Evolutionary conservation across 2,797 vertebrate genomes (phyloP).

Genomic region (Macropodus opercularis): DNA sequence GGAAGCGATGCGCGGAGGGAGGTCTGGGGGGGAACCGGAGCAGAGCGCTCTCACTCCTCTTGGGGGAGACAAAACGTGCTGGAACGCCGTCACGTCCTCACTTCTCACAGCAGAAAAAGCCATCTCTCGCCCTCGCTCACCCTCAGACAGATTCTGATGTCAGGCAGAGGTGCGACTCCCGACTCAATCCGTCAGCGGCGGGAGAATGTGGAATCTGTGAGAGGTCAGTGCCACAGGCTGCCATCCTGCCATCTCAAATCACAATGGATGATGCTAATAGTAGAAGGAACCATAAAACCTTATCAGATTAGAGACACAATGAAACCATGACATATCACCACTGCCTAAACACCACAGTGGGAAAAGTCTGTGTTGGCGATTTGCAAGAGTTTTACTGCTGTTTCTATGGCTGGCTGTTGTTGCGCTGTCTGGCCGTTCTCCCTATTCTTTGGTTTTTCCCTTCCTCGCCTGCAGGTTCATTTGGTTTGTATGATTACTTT

Average conservation of each 20-base stretch:
- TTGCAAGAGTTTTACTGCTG: slow-evolving; percentile 63
- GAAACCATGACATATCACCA: slow-evolving; percentile 75
- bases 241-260: slow-evolving; percentile 74
- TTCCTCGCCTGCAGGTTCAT: slow-evolving; percentile 27
- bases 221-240: slow-evolving; percentile 75
- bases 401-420: slow-evolving; percentile 65
- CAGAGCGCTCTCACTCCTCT: slow-evolving; percentile 60
- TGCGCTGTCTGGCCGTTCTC: slow-evolving; percentile 39
- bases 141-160: slow-evolving; percentile 64
- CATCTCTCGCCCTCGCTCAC: slow-evolving; percentile 29
- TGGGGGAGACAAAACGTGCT: slow-evolving; percentile 75
- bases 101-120: slow-evolving; percentile 20
- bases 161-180: slow-evolving; percentile 58
- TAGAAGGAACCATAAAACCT: slow-evolving; percentile 70
- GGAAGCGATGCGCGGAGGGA: slow-evolving; percentile 50
- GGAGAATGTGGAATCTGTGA: slow-evolving; percentile 44
- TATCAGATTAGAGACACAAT: slow-evolving; percentile 77
- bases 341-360: slow-evolving; percentile 67
- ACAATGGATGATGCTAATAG: slow-evolving; percentile 79
- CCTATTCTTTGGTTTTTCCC: slow-evolving; percentile 44
- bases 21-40: slow-evolving; percentile 41
- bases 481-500: slow-evolving; percentile 59
- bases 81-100: slow-evolving; percentile 31
- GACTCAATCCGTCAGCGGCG: slow-evolving; percentile 52
- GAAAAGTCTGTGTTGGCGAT: slow-evolving; percentile 61